Base-by-base conservation (phyloP, 2,888 invertebrate species). In the Pachydiplax longipennis region DNA sequence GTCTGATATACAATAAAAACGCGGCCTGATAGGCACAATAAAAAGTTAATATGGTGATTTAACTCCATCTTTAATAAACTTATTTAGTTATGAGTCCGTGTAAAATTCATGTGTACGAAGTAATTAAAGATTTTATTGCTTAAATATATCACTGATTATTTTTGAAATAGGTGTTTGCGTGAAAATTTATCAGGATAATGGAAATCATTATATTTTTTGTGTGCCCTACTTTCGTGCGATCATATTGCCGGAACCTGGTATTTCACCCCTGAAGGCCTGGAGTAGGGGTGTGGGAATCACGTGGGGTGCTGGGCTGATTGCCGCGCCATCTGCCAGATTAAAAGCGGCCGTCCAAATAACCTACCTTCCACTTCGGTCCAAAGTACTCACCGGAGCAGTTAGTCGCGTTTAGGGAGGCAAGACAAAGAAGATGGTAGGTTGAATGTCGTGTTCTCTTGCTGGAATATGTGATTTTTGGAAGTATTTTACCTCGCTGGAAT, bases 281-380 rank as follows among this genome's bases (percentile, higher is more conserved):
- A 58, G 87, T 18, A 61, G 87, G 87, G 87, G 37, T 18, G 40
- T 53, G 80, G 48, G 44, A 40, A 80, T 53, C 44, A 65, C 58
- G 90, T 53, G 44, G 82, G 82, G 40, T 37, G 81, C 81, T 58
- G 35, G 80, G 90, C 90, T 35, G 80, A 80, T 25, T 37, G 81
- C 40, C 80, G 58, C 87, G 90, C 91, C 91, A 90, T 90, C 90
- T 90, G 90, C 80, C 90, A 90, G 90, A 83, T 90, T 90, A 91
- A 90, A 90, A 91, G 90, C 90, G 73, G 73, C 91, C 73, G 87
- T 61, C 81, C 90, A 35, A 90, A 58, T 81, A 90, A 95, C 96
- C 87, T 87, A 37, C 87, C 87, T 87, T 96, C 96, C 96, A 97
- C 96, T 97, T 96, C 96, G 96, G 96, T 96, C 96, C 95, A 95